Percentiles rank a stretch among this genome's conserved stretches.
These are phyloP conservation scores for Alviniconcha marisindica DNA, from an alignment of 1,140 invertebrate species.

Conservation along the genomic window DNA sequence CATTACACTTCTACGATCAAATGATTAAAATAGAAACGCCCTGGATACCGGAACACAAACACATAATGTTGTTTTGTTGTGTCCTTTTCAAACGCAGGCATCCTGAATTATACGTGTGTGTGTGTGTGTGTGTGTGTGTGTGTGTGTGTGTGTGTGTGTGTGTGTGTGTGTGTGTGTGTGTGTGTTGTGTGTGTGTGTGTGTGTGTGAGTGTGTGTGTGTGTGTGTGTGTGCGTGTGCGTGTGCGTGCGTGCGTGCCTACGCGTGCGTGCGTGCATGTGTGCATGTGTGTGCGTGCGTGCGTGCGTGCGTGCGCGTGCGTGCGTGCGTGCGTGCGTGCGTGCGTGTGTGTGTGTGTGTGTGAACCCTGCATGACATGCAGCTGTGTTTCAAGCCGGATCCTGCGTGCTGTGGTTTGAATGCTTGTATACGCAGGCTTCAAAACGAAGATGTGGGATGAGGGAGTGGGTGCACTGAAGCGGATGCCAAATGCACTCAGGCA, in stretches of 20 bases:
- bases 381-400: no score
- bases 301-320: background rate
- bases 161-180: no score
- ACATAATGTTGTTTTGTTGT: background rate
- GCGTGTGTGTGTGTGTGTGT: background rate
- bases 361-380: no score
- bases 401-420: no score
- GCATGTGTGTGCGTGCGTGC: background rate
- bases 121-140: background rate
- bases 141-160: constrained; percentile 3
- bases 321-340: background rate
- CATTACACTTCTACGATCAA: background rate
- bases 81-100: background rate
- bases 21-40: no score
- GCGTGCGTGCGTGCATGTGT: background rate
- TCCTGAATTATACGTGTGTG: background rate
- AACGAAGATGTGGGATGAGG: no score
- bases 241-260: no score
- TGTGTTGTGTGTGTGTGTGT: no score
- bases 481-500: no score
- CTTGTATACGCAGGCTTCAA: no score
- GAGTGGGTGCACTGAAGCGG: no score
- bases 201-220: background rate
- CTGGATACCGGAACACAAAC: background rate
- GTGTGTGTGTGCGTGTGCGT: no score